A percentile compares a stretch with the other conserved stretches of the same genome.
phyloP scores from a whole-genome alignment of 2,113 vertebrate genomes.

The Rhinoderma darwinii region DNA sequence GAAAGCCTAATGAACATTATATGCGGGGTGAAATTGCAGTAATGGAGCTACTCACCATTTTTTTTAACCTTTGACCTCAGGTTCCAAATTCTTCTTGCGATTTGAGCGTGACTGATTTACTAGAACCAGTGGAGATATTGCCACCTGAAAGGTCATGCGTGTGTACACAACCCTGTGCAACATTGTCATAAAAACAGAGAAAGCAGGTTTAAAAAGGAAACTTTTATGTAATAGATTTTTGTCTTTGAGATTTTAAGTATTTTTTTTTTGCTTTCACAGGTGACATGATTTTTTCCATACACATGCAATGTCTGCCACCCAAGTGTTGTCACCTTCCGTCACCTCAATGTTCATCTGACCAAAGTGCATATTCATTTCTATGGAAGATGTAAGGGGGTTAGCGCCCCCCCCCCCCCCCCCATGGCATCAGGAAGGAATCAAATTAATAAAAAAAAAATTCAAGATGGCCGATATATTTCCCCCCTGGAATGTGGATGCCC shows the following conservation, averaged over 20 bases:
- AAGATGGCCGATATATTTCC: too few relatives aligned
- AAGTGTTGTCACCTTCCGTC: too few relatives aligned
- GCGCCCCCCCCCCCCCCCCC: too few relatives aligned
- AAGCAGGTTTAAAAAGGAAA: background rate
- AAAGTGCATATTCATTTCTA: too few relatives aligned
- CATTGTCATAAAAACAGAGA: background rate
- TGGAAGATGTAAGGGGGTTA: too few relatives aligned
- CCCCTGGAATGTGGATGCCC: too few relatives aligned
- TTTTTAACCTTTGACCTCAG: slow-evolving; percentile 10
- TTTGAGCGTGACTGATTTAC: background rate
- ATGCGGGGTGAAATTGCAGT: background rate
- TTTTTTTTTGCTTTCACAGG: background rate
- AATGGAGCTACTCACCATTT: background rate
- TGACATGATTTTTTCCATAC: background rate
- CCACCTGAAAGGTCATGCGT: background rate
- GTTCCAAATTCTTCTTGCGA: background rate
- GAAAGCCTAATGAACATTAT: background rate
- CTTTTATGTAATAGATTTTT: background rate
- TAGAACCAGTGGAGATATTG: background rate
- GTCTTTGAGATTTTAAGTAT: background rate
- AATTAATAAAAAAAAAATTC: too few relatives aligned
- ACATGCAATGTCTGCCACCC: too few relatives aligned
- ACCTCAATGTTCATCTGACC: too few relatives aligned
- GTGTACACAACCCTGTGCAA: background rate
- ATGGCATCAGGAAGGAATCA: too few relatives aligned